Percentiles rank a stretch among this genome's conserved stretches.
Evolutionary conservation across 2,888 invertebrate genomes (phyloP).

Genomic region (Dichetophora obliterata): DNA sequence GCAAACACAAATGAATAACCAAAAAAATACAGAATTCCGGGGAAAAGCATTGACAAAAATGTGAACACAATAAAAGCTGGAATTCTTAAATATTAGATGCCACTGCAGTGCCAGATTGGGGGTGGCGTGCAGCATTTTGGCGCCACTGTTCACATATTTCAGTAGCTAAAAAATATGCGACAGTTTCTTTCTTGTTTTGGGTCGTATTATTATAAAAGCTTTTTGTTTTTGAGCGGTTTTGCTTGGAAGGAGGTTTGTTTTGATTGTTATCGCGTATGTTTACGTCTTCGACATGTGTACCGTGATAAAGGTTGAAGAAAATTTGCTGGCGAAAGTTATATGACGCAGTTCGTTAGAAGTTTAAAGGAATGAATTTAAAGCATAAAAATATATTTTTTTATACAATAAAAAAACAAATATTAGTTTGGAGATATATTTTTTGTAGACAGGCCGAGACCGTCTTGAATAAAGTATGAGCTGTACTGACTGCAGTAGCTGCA

Average conservation of each 20-base stretch:
- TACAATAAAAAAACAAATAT: neutral
- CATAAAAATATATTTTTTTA: neutral
- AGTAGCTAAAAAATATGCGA: conserved; percentile 18
- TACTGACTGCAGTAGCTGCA: neutral
- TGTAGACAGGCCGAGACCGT: neutral
- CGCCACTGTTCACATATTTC: conserved; percentile 43
- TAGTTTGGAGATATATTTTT: no score
- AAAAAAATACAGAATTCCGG: neutral
- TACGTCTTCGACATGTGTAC: neutral
- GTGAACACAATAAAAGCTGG: conserved; percentile 1
- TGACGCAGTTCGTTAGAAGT: no score
- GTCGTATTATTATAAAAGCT: neutral
- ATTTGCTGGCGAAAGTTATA: no score
- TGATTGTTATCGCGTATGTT: conserved; percentile 23
- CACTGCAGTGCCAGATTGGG: conserved; percentile 1
- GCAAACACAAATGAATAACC: neutral
- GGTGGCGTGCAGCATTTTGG: conserved; percentile 30
- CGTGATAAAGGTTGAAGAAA: no score
- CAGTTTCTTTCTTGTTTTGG: conserved; percentile 1
- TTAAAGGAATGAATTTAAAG: no score
- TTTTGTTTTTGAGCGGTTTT: neutral
- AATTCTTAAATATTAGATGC: conserved; percentile 10
- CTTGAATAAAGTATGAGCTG: neutral
- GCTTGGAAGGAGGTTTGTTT: neutral
- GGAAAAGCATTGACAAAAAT: neutral